These are phyloP conservation scores for Rhagologus leucostigma DNA, from an alignment of 2,113 vertebrate genomes.

Conservation along the genomic window DNA sequence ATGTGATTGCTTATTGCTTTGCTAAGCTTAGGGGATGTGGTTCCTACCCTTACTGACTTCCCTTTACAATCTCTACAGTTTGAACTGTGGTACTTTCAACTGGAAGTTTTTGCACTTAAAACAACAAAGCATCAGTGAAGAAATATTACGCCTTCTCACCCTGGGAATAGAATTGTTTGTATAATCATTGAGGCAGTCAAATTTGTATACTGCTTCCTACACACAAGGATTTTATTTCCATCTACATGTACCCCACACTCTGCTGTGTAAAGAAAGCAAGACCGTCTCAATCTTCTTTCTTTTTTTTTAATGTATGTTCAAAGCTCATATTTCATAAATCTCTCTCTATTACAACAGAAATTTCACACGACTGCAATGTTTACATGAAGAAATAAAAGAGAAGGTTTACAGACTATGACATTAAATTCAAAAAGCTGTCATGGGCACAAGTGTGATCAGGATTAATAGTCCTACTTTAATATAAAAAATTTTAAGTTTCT, in stretches of 20 bases:
- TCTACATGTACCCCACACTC: background rate
- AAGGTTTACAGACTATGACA: background rate
- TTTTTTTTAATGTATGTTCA: background rate
- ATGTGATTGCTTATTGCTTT: background rate
- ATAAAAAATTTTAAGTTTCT: background rate
- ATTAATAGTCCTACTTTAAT: background rate
- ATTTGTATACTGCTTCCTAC: background rate
- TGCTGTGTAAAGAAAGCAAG: background rate
- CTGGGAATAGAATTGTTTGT: background rate
- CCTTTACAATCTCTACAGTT: background rate
- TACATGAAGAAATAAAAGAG: background rate
- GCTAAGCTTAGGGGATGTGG: background rate
- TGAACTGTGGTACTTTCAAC: background rate
- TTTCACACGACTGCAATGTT: background rate
- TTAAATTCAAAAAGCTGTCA: background rate
- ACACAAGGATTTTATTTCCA: background rate
- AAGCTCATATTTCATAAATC: background rate
- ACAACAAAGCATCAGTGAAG: background rate
- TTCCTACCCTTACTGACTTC: background rate
- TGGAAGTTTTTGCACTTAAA: background rate
- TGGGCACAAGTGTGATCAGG: background rate
- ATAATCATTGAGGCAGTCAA: background rate
- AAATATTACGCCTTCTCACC: background rate
- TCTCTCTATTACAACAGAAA: background rate
- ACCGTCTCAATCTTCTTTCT: background rate